Evolutionary conservation across 1,140 invertebrate genomes (phyloP), one percentile per base, ranked within the genome.

Genomic region (Drosophila yakuba): DNA sequence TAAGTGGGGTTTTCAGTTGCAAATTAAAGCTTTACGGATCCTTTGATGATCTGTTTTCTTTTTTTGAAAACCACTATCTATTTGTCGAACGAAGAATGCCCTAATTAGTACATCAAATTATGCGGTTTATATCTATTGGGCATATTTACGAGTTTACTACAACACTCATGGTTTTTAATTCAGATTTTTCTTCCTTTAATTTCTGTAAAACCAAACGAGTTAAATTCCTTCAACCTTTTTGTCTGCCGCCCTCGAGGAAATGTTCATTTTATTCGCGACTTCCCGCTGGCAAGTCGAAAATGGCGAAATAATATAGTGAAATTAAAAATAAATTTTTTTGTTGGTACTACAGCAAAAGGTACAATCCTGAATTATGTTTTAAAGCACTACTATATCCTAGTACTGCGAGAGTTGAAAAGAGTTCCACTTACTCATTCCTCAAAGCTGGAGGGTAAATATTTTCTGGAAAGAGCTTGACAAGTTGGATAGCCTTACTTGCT

Each of bases 271-370:
- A 52, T 41, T 54, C 36, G 28, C 47, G 38, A 54, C 64, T 36
- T 38, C 32, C 64, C 64, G 28, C 8, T 15, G 61, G 60, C 32
- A 36, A 25, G 20, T n/a, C n/a, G 4, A 44, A 55, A 54, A 51
- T 15, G 28, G 17, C 35, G 38, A 20, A 36, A 68, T 64, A 55
- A 47, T 59, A 58, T 74, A 32, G 38, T 39, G 50, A 67, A 73
- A 55, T 59, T 57, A 80, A 68, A 67, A 73, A 55, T 59, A 60
- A 80, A 68, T 81, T 73, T 63, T 63, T 68, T 77, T 82, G 68
- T 66, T 59, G 4, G 50, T 59, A 25, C 32, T 32, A 47, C 54
- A 59, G 51, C 50, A 64, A 58, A 35, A 36, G 35, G 11, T 2
- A 36, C 15, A 44, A 11, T 4, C 25, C 39, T n/a, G 14, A 43